These are phyloP conservation scores for Ataeniobius toweri DNA, from an alignment of 2,797 vertebrate genomes.

Conservation along the genomic window DNA sequence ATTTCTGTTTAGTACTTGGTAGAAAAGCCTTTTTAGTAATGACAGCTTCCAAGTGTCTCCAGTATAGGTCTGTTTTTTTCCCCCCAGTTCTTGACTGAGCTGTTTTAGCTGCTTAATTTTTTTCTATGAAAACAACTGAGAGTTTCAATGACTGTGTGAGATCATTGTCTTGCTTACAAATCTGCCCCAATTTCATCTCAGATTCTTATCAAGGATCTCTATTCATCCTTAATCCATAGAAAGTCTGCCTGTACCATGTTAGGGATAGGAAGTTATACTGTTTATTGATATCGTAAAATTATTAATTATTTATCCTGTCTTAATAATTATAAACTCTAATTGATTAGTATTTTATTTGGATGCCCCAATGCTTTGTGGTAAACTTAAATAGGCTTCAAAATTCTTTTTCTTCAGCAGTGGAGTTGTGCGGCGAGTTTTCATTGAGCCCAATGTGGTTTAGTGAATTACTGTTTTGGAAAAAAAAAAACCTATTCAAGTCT, in stretches of 20 bases:
- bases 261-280: background rate
- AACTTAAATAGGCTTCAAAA: background rate
- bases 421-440: background rate
- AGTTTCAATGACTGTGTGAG: background rate
- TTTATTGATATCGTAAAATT: background rate
- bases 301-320: background rate
- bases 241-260: background rate
- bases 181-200: background rate
- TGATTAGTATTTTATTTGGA: background rate
- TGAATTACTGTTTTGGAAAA: background rate
- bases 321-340: background rate
- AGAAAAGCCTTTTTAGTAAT: background rate
- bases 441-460: background rate
- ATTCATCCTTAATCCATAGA: background rate
- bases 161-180: background rate
- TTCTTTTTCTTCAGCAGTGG: background rate
- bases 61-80: background rate
- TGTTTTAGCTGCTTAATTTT: background rate
- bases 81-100: background rate
- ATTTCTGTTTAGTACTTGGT: background rate
- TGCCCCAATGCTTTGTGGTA: background rate
- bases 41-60: background rate
- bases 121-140: background rate
- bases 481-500: background rate
- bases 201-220: background rate